Base-by-base conservation (phyloP, 1,140 invertebrate genomes). In the Drosophila asahinai region DNA sequence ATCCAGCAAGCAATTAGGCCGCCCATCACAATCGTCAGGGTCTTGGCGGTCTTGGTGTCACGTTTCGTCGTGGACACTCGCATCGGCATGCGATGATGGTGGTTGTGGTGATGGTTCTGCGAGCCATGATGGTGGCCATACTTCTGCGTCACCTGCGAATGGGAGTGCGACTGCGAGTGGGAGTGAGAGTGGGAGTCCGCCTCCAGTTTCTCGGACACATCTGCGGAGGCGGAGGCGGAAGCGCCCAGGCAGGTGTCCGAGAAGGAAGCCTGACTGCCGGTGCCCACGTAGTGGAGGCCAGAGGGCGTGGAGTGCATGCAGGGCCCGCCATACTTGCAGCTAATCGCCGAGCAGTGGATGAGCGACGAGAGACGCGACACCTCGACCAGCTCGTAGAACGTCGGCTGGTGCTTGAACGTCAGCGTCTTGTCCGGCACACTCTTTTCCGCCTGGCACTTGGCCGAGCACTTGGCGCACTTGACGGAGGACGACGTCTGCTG, bases 1-100 rank as follows among this genome's bases (percentile, higher is more conserved):
- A 97, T 92, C 97, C 97, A 98, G 78, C 97, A 99, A 3, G 97
- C 95, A 7, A 99, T 95, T 91, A 99, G 98, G 8, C 97, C 97
- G 6, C 98, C 97, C 27, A 98, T 97, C 3, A 99, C 98, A 27
- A 98, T 95, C 11, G 97, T 97, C 33, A 99, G 93, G 0, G 98
- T 98, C 92, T 98, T 97, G 14, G 98, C 97, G 0, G 97, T 98
- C 94, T 98, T 97, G 2, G 95, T 96, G 77, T 98, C 97, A 57
- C 96, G 94, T 65, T 95, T 93, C 63, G 96, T 94, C 14, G 95
- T 95, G 2, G 95, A 95, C 0, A 96, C 95, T 55, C 95, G 89
- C 68, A 93, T 93, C 9, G 94, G 76, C 47, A 93, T 78, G 8
- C 91, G 83, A 75, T 92, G 91, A 51, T 76, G 77, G 9, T 76